Evolutionary conservation across 2,113 vertebrate genomes (phyloP).

Genomic region (Lanius collurio): DNA sequence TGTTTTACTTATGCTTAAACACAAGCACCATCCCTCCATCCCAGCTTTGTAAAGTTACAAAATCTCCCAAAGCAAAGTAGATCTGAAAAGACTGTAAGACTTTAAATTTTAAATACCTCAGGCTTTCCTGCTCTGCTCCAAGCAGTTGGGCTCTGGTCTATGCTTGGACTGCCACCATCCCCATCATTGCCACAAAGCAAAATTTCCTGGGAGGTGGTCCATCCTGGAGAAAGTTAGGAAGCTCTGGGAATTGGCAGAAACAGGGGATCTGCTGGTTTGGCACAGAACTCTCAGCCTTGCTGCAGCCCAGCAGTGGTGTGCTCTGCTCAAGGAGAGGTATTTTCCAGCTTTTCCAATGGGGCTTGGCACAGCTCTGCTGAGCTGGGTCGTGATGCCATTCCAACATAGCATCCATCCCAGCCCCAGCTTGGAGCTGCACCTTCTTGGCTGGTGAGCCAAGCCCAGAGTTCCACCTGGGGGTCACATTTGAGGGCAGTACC

Average conservation of each 20-base stretch:
- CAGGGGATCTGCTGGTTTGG: background rate
- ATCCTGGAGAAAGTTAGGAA: background rate
- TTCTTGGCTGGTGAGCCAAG: background rate
- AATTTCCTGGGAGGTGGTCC: background rate
- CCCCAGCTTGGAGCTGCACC: background rate
- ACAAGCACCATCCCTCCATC: conserved; percentile 23
- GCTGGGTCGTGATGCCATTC: background rate
- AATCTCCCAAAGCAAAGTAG: conserved; percentile 44
- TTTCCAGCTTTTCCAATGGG: background rate
- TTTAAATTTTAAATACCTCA: background rate
- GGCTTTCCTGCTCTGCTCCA: background rate
- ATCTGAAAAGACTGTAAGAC: background rate
- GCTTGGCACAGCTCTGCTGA: background rate
- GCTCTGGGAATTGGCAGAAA: background rate
- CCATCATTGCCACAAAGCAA: background rate
- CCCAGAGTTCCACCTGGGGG: background rate
- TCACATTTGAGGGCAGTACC: background rate
- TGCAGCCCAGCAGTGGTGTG: background rate
- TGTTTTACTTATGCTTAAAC: conserved; percentile 73
- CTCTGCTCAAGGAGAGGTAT: background rate
- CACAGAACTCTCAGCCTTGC: background rate
- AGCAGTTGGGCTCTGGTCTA: background rate
- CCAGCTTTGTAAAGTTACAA: conserved; percentile 47
- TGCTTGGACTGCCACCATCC: background rate
- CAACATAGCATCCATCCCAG: background rate